Evolutionary conservation across 2,888 invertebrate species (phyloP).

Genomic region (Trissolcus japonicus): DNA sequence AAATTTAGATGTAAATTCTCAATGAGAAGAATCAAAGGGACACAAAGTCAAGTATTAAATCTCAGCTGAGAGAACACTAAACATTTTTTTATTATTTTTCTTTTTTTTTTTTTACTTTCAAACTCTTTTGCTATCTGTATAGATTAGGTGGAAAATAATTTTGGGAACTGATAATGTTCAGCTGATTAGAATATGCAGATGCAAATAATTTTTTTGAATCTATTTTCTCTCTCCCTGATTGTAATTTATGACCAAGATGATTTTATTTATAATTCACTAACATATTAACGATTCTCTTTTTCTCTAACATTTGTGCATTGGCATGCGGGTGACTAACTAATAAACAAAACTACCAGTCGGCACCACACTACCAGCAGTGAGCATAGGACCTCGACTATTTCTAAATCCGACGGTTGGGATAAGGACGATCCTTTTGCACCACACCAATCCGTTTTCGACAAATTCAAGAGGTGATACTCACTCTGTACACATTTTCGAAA

Average conservation of each 20-base stretch:
- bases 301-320: slow-evolving; percentile 62
- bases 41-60: too few species aligned
- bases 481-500: background rate
- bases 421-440: slow-evolving; percentile 68
- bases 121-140: too few species aligned
- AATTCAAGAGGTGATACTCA: slow-evolving; percentile 74
- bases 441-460: slow-evolving; percentile 74
- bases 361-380: slow-evolving; percentile 74
- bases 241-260: too few species aligned
- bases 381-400: slow-evolving; percentile 73
- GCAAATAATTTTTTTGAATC: too few species aligned
- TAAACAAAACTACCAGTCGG: slow-evolving; percentile 66
- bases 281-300: slow-evolving; percentile 62
- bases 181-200: too few species aligned
- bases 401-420: slow-evolving; percentile 74
- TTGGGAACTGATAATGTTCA: too few species aligned
- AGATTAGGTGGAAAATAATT: too few species aligned
- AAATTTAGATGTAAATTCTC: too few species aligned
- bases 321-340: slow-evolving; percentile 70
- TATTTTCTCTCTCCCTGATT: too few species aligned
- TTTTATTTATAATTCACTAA: slow-evolving; percentile 53
- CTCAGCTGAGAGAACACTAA: too few species aligned
- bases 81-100: too few species aligned
- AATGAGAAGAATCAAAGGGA: background rate
- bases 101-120: too few species aligned